Evolutionary conservation across 2,797 vertebrate species (phyloP).

Genomic region (Notamacropus eugenii): DNA sequence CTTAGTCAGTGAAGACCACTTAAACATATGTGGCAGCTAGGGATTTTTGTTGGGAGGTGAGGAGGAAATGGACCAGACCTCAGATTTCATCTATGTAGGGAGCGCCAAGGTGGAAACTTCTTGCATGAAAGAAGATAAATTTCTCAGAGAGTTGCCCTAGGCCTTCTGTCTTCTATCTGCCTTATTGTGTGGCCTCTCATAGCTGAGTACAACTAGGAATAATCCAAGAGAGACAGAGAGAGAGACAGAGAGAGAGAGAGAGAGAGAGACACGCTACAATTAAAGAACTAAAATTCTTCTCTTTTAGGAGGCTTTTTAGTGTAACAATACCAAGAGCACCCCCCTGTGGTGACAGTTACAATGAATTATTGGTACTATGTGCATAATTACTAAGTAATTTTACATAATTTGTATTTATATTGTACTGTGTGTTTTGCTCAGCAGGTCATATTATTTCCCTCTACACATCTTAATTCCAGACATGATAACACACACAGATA

Average conservation of each 20-base stretch:
- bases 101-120: neutral
- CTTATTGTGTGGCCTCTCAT: neutral
- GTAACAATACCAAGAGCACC: neutral
- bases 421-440: neutral
- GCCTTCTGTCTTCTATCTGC: neutral
- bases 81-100: neutral
- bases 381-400: neutral
- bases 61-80: neutral
- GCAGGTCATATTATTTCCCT: neutral
- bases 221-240: neutral
- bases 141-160: neutral
- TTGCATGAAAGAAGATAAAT: neutral
- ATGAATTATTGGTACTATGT: neutral
- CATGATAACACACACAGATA: too few species aligned
- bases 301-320: neutral
- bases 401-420: neutral
- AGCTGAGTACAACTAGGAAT: neutral
- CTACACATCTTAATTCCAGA: neutral
- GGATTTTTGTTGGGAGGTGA: neutral
- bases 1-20: neutral
- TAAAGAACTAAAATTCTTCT: neutral
- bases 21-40: neutral
- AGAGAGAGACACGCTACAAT: too few species aligned
- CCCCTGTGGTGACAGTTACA: neutral
- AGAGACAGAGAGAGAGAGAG: too few species aligned